phyloP scores from a whole-genome alignment of 2,797 vertebrate genomes.

The Pangasius djambal region DNA sequence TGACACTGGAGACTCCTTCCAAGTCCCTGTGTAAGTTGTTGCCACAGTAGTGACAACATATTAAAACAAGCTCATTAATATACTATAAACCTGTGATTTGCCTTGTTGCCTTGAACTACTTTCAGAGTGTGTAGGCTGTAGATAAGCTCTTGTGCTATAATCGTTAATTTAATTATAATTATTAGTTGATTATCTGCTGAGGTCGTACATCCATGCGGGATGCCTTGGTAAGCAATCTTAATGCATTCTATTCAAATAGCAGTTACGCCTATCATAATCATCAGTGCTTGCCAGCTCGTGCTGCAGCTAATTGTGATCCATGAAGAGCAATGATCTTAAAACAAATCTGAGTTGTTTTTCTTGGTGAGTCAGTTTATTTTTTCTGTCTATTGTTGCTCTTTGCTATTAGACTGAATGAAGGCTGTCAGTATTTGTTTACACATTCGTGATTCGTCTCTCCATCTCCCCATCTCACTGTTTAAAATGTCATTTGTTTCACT shows the following conservation, averaged over 20 bases:
- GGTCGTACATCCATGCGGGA: neutral
- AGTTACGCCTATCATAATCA: conserved; percentile 41
- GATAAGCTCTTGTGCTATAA: neutral
- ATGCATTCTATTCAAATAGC: conserved; percentile 40
- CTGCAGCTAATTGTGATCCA: conserved; percentile 45
- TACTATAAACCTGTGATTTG: neutral
- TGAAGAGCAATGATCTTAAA: conserved; percentile 21
- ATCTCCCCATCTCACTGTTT: conserved; percentile 8
- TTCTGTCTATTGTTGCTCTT: neutral
- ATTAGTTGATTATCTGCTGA: neutral
- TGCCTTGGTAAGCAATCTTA: conserved; percentile 37
- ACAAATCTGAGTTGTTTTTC: conserved; percentile 6
- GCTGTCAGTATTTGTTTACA: conserved; percentile 4
- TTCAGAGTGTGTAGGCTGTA: neutral
- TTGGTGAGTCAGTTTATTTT: conserved; percentile 17
- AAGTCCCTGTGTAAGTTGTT: neutral
- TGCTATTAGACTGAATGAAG: conserved; percentile 29
- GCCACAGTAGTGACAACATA: neutral
- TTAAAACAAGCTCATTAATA: neutral
- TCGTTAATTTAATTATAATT: neutral
- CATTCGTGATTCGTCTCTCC: neutral
- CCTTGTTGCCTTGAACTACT: neutral
- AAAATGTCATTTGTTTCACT: conserved; percentile 21
- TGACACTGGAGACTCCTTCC: neutral
- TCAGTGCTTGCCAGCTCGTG: conserved; percentile 31